phyloP scores from a whole-genome alignment of 2,113 vertebrate genomes.

The Delphinus delphis region DNA sequence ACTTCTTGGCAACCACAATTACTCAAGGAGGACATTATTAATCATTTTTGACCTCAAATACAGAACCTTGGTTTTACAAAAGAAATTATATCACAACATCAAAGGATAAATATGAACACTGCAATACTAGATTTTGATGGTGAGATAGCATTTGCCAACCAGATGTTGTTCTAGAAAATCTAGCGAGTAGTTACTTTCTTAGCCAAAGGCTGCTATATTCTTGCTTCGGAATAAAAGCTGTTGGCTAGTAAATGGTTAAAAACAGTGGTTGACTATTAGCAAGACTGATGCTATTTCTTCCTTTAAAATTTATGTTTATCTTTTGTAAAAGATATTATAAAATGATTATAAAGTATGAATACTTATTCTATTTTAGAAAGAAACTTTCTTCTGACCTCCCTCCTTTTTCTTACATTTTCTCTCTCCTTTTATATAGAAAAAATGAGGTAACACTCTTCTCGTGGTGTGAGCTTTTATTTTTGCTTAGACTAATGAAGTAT shows the following conservation, averaged over 20 bases:
- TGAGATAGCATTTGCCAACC: background rate
- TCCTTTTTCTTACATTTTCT: background rate
- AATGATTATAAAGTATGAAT: background rate
- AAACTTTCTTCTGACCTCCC: background rate
- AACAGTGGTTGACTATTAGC: background rate
- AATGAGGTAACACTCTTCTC: background rate
- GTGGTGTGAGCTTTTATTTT: background rate
- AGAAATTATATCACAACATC: background rate
- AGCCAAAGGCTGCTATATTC: background rate
- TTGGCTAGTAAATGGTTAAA: background rate
- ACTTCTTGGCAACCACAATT: background rate
- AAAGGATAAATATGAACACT: background rate
- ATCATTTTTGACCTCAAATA: background rate
- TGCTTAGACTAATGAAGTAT: background rate
- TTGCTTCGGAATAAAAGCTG: background rate
- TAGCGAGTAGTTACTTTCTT: background rate
- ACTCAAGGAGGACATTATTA: background rate
- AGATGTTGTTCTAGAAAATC: background rate
- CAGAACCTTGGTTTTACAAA: background rate
- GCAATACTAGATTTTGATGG: background rate
- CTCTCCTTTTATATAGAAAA: background rate
- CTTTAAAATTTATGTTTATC: background rate
- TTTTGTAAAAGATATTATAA: background rate
- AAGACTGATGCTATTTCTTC: background rate
- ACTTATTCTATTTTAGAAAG: background rate